Evolutionary conservation across 2,888 invertebrate species (phyloP).

Genomic region (Hydriomena furcata): DNA sequence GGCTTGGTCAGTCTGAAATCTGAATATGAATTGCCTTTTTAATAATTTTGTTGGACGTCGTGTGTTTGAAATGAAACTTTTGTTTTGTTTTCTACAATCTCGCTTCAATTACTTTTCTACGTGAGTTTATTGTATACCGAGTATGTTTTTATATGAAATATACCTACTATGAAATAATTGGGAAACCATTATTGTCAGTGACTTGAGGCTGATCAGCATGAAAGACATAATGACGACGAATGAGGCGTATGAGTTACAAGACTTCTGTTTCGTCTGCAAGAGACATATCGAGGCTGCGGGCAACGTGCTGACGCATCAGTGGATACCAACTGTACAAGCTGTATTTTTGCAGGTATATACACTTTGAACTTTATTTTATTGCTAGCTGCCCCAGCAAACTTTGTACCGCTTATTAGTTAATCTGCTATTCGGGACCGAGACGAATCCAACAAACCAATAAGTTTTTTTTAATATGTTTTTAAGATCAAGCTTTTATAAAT

Average conservation of each 20-base stretch:
- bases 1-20: conserved; percentile 11
- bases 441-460: too few species aligned
- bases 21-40: conserved; percentile 8
- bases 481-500: too few species aligned
- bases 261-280: conserved; percentile 83
- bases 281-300: conserved; percentile 86
- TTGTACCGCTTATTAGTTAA: too few species aligned
- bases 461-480: too few species aligned
- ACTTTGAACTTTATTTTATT: not conserved
- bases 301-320: conserved; percentile 83
- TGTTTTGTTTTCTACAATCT: too few species aligned
- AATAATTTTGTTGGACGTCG: not conserved
- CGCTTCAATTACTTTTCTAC: too few species aligned
- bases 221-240: conserved; percentile 81
- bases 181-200: conserved; percentile 62
- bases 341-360: conserved; percentile 83
- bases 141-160: too few species aligned
- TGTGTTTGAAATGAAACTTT: conserved; percentile 1
- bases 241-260: conserved; percentile 86
- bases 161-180: not conserved
- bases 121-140: too few species aligned
- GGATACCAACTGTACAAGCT: conserved; percentile 85
- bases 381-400: too few species aligned
- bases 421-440: too few species aligned
- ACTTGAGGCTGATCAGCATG: conserved; percentile 84